Evolutionary conservation across 2,888 invertebrate genomes (phyloP).

Genomic region (Apamea anceps): DNA sequence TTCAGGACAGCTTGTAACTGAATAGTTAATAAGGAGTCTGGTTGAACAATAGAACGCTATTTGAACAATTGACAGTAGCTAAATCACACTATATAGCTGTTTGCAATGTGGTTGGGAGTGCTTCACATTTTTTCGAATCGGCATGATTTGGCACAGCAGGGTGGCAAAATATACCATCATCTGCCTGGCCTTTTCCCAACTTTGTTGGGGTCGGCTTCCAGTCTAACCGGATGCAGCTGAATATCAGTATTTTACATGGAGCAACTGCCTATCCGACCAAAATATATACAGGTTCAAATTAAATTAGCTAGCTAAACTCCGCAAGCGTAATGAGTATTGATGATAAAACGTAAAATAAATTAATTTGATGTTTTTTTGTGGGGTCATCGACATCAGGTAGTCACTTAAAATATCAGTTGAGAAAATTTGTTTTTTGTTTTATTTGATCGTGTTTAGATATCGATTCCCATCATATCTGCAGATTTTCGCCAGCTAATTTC

Average conservation of each 20-base stretch:
- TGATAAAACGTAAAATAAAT: neutral
- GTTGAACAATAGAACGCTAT: neutral
- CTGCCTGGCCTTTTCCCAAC: too few species aligned
- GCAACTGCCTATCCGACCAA: too few species aligned
- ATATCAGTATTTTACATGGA: too few species aligned
- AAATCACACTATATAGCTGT: neutral
- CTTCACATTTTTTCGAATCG: neutral
- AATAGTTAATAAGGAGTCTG: slow-evolving; percentile 10
- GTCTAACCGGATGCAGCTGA: too few species aligned
- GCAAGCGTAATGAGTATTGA: neutral
- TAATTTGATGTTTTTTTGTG: too few species aligned
- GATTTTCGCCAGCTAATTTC: neutral
- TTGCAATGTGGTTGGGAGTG: neutral
- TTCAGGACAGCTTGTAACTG: slow-evolving; percentile 16
- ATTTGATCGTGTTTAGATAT: too few species aligned
- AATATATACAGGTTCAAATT: neutral
- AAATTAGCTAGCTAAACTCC: neutral
- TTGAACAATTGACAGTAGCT: neutral
- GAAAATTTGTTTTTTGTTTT: too few species aligned
- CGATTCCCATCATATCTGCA: too few species aligned
- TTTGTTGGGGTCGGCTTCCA: too few species aligned
- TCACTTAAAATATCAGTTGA: too few species aligned
- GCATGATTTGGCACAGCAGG: neutral
- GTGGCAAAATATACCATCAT: neutral
- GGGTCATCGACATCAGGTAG: too few species aligned